Percentiles rank a stretch among this genome's conserved stretches.
Evolutionary conservation across 2,888 invertebrate genomes (phyloP).

Genomic region (Ornithoptera priamus): DNA sequence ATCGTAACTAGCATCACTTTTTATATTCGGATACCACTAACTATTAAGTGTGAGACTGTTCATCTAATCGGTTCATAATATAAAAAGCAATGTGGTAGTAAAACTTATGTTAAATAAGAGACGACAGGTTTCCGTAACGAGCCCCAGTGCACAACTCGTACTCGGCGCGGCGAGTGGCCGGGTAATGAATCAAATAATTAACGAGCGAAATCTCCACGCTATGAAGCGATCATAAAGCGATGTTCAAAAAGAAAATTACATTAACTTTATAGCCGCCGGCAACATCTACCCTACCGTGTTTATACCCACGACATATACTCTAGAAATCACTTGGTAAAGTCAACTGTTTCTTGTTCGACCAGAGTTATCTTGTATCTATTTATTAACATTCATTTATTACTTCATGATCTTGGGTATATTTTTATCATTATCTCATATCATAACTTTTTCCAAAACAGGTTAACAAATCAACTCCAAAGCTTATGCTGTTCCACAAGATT

Average conservation of each 20-base stretch:
- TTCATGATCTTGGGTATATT: too few species aligned
- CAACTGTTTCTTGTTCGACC: too few species aligned
- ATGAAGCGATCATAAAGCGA: constrained; percentile 24
- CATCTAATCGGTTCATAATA: too few species aligned
- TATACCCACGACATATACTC: neutral
- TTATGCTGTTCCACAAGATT: too few species aligned
- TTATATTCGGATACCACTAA: too few species aligned
- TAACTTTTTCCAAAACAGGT: too few species aligned
- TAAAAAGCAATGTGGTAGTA: neutral
- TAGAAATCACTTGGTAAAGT: constrained; percentile 1
- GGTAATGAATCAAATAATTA: constrained; percentile 25
- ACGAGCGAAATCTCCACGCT: constrained; percentile 26
- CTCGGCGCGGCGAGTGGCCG: neutral
- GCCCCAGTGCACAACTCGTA: constrained; percentile 2
- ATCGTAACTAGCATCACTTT: too few species aligned
- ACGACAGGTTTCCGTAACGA: neutral
- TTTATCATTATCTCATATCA: too few species aligned
- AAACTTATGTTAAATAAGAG: neutral
- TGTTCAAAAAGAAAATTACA: constrained; percentile 20
- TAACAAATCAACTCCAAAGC: too few species aligned
- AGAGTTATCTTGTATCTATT: too few species aligned
- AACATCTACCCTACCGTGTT: constrained; percentile 12
- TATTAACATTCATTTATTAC: too few species aligned
- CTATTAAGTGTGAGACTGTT: too few species aligned
- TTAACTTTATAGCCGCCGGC: constrained; percentile 17